Evolutionary conservation across 2,888 invertebrate genomes (phyloP), one percentile per base, ranked within the genome.

Genomic region (Drosophila neonasuta): DNA sequence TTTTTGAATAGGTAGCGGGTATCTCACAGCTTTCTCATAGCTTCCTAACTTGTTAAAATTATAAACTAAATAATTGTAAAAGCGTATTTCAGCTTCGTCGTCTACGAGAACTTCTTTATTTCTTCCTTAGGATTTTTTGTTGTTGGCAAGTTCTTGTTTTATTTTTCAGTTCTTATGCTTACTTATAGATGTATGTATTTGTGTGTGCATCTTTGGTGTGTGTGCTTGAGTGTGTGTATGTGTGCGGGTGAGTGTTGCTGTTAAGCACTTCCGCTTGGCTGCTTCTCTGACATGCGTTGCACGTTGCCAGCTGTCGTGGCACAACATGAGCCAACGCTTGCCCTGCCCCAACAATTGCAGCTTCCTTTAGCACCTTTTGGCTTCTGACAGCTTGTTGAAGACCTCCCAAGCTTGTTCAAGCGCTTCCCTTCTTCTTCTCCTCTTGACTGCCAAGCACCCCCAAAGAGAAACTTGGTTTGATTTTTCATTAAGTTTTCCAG

Each of bases 201-300:
- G 17, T 15, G 59, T 44, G 55, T 36, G 34, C 34, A 10, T 34
- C 3, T 34, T 11, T 34, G 34, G 32, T 32, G 8, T 34, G 34
- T 4, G 34, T 34, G 10, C 10, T 11, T 4, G 9, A 9, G 34
- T 34, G 10, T 34, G 55, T 56, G 57, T 58, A 2, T 56, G 57
- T 58, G 36, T 46, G 34, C 41, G 42, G 56, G 44, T 51, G 48
- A 58, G 80, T 74, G 71, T 78, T 83, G 67, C 73, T 85, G 79
- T 69, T 84, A 83, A 83, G 87, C 75, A 77, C 73, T 85, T 87
- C 87, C 86, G 79, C 64, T 72, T 71, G 87, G 70, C 72, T 74
- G 81, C 72, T 66, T 42, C 54, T 42, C 86, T 85, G 80, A 80
- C 86, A 83, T 86, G 86, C 84, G 68, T 68, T 83, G 34, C 69